Percentiles rank a stretch among this genome's conserved stretches.
These are phyloP conservation scores for Gastracanthus pulcherrimus DNA, from an alignment of 2,888 invertebrate genomes.

Conservation along the genomic window DNA sequence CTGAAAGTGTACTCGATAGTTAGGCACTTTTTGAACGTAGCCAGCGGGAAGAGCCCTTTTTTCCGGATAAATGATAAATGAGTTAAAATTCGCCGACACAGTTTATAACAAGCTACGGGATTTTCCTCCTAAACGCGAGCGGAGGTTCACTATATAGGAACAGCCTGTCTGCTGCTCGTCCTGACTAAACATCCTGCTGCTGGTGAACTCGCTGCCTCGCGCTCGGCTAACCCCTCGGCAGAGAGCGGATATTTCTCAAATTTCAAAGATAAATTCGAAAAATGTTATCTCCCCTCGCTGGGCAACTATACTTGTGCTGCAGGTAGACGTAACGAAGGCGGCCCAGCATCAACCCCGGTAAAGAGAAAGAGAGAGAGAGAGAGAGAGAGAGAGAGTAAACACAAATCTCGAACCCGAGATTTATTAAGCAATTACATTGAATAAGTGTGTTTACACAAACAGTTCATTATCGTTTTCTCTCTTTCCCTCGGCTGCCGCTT, in stretches of 20 bases:
- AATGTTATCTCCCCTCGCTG: constrained; percentile 41
- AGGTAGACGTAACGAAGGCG: background rate
- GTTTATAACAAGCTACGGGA: background rate
- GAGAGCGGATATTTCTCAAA: constrained; percentile 53
- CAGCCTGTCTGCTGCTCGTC: background rate
- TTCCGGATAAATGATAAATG: constrained; percentile 47
- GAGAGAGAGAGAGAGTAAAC: constrained; percentile 16
- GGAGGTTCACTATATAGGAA: constrained; percentile 32
- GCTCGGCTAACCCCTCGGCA: background rate
- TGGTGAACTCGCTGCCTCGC: background rate
- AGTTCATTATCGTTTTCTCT: constrained; percentile 32
- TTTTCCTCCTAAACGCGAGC: constrained; percentile 2
- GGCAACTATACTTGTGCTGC: background rate
- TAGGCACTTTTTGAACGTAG: no score
- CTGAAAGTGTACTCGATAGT: no score
- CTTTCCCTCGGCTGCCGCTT: background rate
- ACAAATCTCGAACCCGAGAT: constrained; percentile 45
- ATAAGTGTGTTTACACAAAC: constrained; percentile 54
- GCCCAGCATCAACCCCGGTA: background rate
- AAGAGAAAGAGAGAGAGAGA: no score
- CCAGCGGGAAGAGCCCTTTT: no score
- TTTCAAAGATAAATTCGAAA: constrained; percentile 51
- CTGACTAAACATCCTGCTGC: constrained; percentile 43
- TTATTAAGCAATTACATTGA: constrained; percentile 57
- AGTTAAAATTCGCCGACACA: constrained; percentile 28